Conservation (phyloP, 2,888 invertebrate species). For the Frankliniella fusca region DNA sequence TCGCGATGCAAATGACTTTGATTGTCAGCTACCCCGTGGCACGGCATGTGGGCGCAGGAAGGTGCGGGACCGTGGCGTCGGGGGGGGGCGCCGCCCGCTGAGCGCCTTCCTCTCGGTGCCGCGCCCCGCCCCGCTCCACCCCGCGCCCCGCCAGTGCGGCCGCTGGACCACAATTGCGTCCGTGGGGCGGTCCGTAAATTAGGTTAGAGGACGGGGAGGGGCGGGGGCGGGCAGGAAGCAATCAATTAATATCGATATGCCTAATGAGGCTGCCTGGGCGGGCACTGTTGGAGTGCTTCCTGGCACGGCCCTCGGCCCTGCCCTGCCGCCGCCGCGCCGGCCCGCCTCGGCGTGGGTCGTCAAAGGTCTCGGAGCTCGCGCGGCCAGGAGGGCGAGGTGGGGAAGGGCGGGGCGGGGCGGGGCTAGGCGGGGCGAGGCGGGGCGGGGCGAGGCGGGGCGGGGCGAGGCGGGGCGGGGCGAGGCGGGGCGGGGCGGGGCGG, state of each 20-base stretch:
- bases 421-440: no score
- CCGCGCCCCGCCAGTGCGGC: background rate
- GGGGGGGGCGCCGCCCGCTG: background rate
- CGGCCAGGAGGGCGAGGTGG: no score
- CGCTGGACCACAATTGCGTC: background rate
- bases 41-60: no score
- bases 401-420: no score
- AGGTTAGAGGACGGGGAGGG: background rate
- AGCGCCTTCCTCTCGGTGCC: background rate
- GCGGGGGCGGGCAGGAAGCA: background rate
- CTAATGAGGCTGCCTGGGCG: slow-evolving; percentile 14
- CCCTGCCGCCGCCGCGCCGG: background rate
- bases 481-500: no score
- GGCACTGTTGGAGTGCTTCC: background rate
- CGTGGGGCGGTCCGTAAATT: background rate
- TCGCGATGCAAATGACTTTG: no score
- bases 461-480: no score
- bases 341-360: background rate
- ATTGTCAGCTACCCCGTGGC: no score
- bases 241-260: slow-evolving; percentile 26
- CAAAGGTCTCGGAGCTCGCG: no score
- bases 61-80: background rate
- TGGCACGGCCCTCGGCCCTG: background rate
- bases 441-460: no score
- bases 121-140: no score